phyloP scores from a whole-genome alignment of 1,140 invertebrate species.

The Cephus cinctus region DNA sequence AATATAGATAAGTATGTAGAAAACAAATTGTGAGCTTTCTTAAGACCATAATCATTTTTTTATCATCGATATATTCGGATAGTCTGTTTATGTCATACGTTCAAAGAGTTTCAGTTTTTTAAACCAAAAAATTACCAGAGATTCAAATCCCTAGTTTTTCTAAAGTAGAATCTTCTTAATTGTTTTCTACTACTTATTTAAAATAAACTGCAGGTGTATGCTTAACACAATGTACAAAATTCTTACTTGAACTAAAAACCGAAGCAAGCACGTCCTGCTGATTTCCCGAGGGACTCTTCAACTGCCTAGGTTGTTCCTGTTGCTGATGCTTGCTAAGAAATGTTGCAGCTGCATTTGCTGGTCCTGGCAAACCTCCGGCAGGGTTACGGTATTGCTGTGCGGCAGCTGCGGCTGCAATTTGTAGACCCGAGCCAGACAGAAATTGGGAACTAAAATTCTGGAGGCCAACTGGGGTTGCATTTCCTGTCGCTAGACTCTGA shows the following conservation, averaged over 20 bases:
- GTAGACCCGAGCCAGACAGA: slow-evolving; percentile 55
- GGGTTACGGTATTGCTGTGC: slow-evolving; percentile 58
- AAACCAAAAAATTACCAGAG: too few species aligned
- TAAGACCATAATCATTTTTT: too few species aligned
- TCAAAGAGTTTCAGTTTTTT: not conserved
- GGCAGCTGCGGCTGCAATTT: slow-evolving; percentile 53
- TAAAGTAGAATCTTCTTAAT: too few species aligned
- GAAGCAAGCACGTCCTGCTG: slow-evolving; percentile 58
- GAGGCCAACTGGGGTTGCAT: slow-evolving; percentile 56
- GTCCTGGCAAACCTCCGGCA: slow-evolving; percentile 53
- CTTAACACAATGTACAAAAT: too few species aligned
- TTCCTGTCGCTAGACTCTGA: slow-evolving; percentile 51
- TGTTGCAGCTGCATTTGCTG: slow-evolving; percentile 51
- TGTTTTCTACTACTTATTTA: too few species aligned
- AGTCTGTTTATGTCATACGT: not conserved
- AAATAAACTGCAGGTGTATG: too few species aligned
- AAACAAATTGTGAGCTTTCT: too few species aligned
- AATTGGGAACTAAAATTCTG: slow-evolving; percentile 64
- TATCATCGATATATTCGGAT: too few species aligned
- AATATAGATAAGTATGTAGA: too few species aligned
- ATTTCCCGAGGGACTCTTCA: slow-evolving; percentile 61
- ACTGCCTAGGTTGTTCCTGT: slow-evolving; percentile 59
- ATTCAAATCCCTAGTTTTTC: too few species aligned
- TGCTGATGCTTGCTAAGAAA: slow-evolving; percentile 59
- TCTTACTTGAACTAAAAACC: slow-evolving; percentile 58